These are phyloP conservation scores for Nephrotoma flavescens DNA, from an alignment of 2,888 invertebrate genomes.

Conservation along the genomic window DNA sequence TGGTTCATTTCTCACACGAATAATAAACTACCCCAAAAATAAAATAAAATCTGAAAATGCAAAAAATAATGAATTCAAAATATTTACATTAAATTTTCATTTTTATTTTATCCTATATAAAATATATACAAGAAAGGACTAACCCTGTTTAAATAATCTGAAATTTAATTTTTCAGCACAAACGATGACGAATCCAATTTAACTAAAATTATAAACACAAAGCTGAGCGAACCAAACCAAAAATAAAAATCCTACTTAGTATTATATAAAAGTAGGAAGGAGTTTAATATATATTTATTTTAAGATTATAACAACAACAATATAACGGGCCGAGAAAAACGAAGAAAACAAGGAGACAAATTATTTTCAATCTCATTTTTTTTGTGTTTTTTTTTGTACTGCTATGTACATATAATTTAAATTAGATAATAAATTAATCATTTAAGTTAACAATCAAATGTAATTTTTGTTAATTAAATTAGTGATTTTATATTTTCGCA, in stretches of 20 bases:
- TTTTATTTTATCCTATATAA: not conserved
- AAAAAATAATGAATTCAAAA: not conserved
- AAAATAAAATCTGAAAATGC: not conserved
- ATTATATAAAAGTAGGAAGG: not conserved
- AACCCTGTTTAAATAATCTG: not conserved
- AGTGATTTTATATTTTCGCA: not conserved
- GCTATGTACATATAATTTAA: not conserved
- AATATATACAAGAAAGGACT: not conserved
- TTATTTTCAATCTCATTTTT: not conserved
- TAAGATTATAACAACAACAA: not conserved
- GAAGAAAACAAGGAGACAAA: not conserved
- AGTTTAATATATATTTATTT: not conserved
- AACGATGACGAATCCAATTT: not conserved
- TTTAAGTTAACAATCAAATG: not conserved
- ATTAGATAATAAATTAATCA: not conserved
- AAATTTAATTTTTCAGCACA: not conserved
- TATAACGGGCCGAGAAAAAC: not conserved
- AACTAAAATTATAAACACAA: not conserved
- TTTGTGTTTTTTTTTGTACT: not conserved
- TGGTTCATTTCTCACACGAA: not conserved
- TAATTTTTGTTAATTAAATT: not conserved
- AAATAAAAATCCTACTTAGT: not conserved
- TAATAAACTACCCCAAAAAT: not conserved
- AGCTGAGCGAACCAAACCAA: not conserved
- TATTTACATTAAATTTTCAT: not conserved